phyloP scores from a whole-genome alignment of 2,888 invertebrate genomes.

The Ephialtes manifestator region DNA sequence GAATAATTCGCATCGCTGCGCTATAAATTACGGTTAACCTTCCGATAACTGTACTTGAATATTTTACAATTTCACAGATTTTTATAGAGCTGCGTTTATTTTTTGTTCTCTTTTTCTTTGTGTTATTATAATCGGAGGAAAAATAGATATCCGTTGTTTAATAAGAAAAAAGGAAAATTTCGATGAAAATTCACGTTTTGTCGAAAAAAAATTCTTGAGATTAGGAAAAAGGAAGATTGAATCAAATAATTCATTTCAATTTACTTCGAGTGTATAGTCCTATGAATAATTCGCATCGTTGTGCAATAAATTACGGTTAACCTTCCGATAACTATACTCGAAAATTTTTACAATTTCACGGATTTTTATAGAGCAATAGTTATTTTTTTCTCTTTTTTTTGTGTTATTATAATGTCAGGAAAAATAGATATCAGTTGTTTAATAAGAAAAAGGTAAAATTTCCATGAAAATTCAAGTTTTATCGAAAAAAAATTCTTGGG shows the following conservation, averaged over 20 bases:
- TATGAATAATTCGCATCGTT: conserved; percentile 10
- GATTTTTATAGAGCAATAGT: not conserved
- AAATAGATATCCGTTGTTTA: too few relatives aligned
- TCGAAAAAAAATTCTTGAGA: too few relatives aligned
- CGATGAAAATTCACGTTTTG: too few relatives aligned
- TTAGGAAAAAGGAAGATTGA: not conserved
- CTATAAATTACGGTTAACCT: conserved; percentile 22
- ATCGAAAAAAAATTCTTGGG: too few relatives aligned
- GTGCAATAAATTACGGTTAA: conserved; percentile 12
- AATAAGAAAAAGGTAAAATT: too few relatives aligned
- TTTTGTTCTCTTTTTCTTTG: not conserved
- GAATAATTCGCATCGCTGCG: conserved; percentile 12
- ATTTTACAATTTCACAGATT: not conserved
- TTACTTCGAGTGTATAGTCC: not conserved
- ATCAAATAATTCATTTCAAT: not conserved
- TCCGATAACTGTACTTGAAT: not conserved
- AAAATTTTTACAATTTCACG: not conserved
- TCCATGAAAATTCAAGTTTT: too few relatives aligned
- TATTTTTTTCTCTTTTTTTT: not conserved
- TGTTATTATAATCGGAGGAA: too few relatives aligned
- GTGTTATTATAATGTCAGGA: too few relatives aligned
- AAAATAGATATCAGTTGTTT: too few relatives aligned
- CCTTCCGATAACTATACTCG: conserved; percentile 13
- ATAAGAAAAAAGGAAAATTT: too few relatives aligned
- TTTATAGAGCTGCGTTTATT: not conserved